Conservation (phyloP, 2,888 invertebrate species). For the Conus canariensis region DNA sequence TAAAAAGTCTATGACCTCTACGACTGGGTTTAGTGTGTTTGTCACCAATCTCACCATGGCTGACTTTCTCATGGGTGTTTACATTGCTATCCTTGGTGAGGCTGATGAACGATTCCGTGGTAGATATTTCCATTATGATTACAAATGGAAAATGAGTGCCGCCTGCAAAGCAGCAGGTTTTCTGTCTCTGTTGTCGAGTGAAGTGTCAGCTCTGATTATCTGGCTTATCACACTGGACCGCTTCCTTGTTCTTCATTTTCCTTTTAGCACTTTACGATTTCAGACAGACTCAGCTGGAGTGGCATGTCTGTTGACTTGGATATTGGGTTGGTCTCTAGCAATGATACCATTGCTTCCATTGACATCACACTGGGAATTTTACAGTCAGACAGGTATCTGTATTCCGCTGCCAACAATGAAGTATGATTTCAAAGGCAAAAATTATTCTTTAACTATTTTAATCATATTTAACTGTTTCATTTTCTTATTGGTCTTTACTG, state of each 20-base stretch:
- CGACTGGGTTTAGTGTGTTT: background rate
- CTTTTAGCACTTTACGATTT: background rate
- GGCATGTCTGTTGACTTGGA: background rate
- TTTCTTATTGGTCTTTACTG: background rate
- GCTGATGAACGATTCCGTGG: background rate
- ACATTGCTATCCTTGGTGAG: background rate
- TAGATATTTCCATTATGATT: background rate
- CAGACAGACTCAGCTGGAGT: background rate
- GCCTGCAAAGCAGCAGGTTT: background rate
- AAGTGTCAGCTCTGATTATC: background rate
- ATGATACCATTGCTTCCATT: background rate
- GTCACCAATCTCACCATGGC: background rate
- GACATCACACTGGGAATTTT: background rate
- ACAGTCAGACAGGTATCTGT: background rate
- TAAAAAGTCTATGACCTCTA: background rate
- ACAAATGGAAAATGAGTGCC: background rate
- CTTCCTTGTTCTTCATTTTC: background rate
- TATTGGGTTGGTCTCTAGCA: background rate
- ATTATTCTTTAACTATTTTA: background rate
- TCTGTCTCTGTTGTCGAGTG: background rate
- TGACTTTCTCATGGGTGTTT: background rate
- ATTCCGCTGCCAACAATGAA: background rate
- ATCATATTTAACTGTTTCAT: background rate
- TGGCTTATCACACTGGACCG: constrained; percentile 1
- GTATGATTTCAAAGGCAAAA: background rate